phyloP scores from a whole-genome alignment of 2,113 vertebrate species.

The Chaenocephalus aceratus region DNA sequence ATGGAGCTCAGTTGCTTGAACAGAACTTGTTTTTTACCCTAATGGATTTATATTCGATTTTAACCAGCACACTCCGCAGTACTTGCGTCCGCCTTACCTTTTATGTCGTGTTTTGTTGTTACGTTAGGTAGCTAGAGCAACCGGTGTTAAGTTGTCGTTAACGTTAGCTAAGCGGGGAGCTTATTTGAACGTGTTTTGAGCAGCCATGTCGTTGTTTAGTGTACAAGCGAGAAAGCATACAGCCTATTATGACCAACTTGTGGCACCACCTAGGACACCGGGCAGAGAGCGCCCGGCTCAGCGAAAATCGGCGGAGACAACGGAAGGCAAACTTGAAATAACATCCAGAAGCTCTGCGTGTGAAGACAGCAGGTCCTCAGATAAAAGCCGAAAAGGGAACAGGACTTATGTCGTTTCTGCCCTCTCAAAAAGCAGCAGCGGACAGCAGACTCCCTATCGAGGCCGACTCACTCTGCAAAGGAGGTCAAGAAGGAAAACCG shows the following conservation, averaged over 20 bases:
- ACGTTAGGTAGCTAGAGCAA: neutral
- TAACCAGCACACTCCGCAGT: neutral
- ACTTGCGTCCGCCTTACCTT: neutral
- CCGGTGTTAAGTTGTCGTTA: neutral
- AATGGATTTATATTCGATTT: neutral
- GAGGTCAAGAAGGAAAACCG: slow-evolving; percentile 77
- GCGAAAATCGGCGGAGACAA: slow-evolving; percentile 21
- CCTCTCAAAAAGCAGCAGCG: slow-evolving; percentile 66
- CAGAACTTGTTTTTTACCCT: neutral
- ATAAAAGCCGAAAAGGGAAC: slow-evolving; percentile 81
- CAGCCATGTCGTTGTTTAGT: slow-evolving; percentile 75
- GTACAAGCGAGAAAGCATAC: slow-evolving; percentile 74
- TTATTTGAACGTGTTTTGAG: neutral
- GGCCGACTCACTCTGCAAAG: slow-evolving; percentile 85
- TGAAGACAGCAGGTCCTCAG: slow-evolving; percentile 49
- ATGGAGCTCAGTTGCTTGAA: slow-evolving; percentile 3
- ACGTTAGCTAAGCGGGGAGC: neutral
- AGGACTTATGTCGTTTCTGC: slow-evolving; percentile 88
- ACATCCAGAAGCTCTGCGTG: slow-evolving; percentile 52
- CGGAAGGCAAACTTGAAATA: neutral
- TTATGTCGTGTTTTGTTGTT: neutral
- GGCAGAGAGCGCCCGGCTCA: slow-evolving; percentile 22
- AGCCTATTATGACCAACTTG: slow-evolving; percentile 71
- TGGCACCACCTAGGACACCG: slow-evolving; percentile 52
- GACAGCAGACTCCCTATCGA: slow-evolving; percentile 49